These are phyloP conservation scores for Aphaenogaster ashmeadi DNA, from an alignment of 1,140 invertebrate genomes.

Conservation along the genomic window DNA sequence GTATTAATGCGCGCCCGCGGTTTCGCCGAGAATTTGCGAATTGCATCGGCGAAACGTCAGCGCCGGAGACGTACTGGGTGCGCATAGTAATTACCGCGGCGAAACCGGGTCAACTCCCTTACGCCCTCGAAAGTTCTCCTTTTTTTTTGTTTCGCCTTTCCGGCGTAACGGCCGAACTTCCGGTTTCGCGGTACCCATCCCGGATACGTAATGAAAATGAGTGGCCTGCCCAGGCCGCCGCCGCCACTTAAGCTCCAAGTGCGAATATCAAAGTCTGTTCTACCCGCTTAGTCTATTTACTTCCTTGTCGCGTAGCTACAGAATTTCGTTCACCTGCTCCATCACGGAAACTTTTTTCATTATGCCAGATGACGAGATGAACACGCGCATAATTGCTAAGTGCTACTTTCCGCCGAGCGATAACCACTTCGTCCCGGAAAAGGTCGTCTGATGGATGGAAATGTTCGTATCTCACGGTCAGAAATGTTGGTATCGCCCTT, in stretches of 20 bases:
- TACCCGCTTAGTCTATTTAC: conserved; percentile 12
- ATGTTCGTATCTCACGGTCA: neutral
- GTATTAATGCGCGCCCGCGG: conserved; percentile 24
- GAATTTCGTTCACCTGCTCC: neutral
- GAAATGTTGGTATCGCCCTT: neutral
- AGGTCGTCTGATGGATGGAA: conserved; percentile 2
- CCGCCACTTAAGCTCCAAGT: conserved; percentile 34
- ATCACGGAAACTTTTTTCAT: conserved; percentile 46
- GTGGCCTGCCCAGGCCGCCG: conserved; percentile 8
- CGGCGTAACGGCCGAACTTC: conserved; percentile 53
- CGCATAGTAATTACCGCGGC: conserved; percentile 59
- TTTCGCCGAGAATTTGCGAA: conserved; percentile 52
- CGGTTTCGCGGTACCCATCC: conserved; percentile 41
- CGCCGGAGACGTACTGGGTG: conserved; percentile 27
- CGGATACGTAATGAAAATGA: conserved; percentile 59
- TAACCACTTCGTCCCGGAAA: neutral
- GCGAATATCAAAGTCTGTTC: conserved; percentile 56
- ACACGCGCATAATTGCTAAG: conserved; percentile 32
- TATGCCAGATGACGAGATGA: neutral
- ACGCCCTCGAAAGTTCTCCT: conserved; percentile 51
- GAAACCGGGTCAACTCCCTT: conserved; percentile 58
- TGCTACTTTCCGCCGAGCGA: neutral
- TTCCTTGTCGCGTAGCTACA: neutral
- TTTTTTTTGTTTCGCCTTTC: conserved; percentile 18
- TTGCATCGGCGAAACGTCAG: conserved; percentile 63